phyloP scores from a whole-genome alignment of 64 coral and sea anemone genomes.

The Porites australiensis region DNA sequence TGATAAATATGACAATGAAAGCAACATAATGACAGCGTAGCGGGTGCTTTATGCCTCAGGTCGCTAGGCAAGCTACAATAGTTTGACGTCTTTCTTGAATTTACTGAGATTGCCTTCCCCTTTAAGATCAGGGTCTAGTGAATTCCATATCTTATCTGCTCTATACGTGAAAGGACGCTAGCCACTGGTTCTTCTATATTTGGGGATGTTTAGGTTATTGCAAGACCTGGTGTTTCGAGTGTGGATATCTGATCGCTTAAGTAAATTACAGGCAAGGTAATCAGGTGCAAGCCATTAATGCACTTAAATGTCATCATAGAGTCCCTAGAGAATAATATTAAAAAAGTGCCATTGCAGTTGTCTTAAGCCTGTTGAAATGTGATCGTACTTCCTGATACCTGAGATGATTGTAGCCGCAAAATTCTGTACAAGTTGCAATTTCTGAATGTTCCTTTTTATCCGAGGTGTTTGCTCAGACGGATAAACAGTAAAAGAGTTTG shows the following conservation, averaged over 20 bases:
- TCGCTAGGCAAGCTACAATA: background rate
- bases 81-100: no score
- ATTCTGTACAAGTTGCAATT: background rate
- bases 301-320: background rate
- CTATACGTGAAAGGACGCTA: background rate
- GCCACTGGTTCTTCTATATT: no score
- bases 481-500: background rate
- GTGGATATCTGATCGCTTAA: background rate
- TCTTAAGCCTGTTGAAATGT: background rate
- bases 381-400: background rate
- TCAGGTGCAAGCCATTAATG: no score
- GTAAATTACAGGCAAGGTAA: no score
- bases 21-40: background rate
- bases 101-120: background rate
- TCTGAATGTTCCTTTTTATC: background rate
- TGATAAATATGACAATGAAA: background rate
- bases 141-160: constrained; percentile 11
- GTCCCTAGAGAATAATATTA: background rate
- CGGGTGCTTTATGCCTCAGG: background rate
- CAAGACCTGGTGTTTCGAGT: background rate
- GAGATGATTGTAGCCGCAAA: background rate
- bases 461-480: background rate
- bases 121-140: background rate
- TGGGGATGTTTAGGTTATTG: no score
- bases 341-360: background rate